Evolutionary conservation across 2,113 vertebrate species (phyloP).

Genomic region (Phalacrocorax brasilianus): DNA sequence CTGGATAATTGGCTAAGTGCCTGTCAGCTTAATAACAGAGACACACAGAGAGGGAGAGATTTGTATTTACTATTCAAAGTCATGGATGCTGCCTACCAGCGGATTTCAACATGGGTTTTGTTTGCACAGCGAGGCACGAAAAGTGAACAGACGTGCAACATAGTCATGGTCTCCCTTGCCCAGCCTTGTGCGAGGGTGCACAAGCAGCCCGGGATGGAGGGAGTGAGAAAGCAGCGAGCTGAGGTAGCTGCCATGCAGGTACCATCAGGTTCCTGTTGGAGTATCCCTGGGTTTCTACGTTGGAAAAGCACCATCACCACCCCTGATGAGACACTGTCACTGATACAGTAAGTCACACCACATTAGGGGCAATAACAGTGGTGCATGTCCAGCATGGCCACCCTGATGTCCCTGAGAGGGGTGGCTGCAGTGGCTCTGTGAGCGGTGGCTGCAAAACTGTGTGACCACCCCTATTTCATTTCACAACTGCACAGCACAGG

Average conservation of each 20-base stretch:
- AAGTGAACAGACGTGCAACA: not conserved
- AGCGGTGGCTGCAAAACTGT: not conserved
- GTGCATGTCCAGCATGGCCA: not conserved
- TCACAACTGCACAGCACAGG: not conserved
- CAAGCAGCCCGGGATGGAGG: not conserved
- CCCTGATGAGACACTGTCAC: not conserved
- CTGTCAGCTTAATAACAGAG: conserved; percentile 61
- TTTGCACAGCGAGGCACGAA: not conserved
- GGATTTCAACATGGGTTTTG: conserved; percentile 46
- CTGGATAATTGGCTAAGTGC: conserved; percentile 66
- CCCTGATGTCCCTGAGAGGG: not conserved
- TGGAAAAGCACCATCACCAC: not conserved
- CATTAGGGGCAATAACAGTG: not conserved
- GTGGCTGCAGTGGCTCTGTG: not conserved
- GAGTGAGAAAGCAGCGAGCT: not conserved
- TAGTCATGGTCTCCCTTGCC: not conserved
- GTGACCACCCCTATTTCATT: not conserved
- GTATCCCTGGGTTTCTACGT: not conserved
- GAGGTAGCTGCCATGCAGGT: not conserved
- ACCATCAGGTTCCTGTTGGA: not conserved
- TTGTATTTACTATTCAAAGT: conserved; percentile 53
- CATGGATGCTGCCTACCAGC: conserved; percentile 34
- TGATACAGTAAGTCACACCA: not conserved
- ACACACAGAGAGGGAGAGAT: not conserved
- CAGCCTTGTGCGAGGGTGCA: not conserved